A percentile compares a stretch with the other conserved stretches of the same genome.
Conservation (phyloP, 2,888 invertebrate species). For the Oscheius sp. region DNA sequence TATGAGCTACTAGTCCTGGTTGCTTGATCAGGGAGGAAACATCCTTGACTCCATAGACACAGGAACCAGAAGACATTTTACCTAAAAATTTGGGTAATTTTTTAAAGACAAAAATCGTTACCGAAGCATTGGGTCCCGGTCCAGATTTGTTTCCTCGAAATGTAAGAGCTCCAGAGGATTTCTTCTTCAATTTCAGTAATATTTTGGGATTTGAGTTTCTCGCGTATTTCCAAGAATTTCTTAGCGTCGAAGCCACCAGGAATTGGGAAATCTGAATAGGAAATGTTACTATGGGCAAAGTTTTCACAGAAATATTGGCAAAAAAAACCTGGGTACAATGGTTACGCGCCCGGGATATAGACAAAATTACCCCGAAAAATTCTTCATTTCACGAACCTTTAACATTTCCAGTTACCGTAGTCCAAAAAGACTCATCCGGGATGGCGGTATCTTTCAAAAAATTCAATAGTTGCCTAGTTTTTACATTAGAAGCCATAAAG, state of each 20-base stretch:
- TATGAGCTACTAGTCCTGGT: constrained; percentile 49
- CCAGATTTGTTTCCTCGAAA: constrained; percentile 39
- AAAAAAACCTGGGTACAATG: no score
- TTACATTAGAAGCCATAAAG: constrained; percentile 29
- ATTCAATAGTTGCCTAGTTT: constrained; percentile 40
- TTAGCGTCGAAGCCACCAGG: constrained; percentile 44
- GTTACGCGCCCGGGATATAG: no score
- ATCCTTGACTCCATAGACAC: constrained; percentile 50
- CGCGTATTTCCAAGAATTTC: background rate
- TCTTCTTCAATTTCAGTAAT: no score
- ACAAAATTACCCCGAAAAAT: no score
- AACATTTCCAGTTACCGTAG: constrained; percentile 42
- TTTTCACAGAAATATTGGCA: no score
- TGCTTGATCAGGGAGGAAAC: constrained; percentile 35
- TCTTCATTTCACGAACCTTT: constrained; percentile 4
- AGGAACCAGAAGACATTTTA: constrained; percentile 41
- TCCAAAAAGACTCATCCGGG: constrained; percentile 56
- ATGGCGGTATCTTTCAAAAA: constrained; percentile 44
- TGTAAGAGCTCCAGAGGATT: constrained; percentile 36
- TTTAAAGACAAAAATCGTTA: background rate
- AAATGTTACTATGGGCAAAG: no score
- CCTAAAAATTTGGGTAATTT: constrained; percentile 8
- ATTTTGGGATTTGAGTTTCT: no score
- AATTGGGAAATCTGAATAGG: constrained; percentile 42
- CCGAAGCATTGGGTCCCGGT: background rate